phyloP scores from a whole-genome alignment of 1,140 invertebrate species.

The Zaprionus taronus region DNA sequence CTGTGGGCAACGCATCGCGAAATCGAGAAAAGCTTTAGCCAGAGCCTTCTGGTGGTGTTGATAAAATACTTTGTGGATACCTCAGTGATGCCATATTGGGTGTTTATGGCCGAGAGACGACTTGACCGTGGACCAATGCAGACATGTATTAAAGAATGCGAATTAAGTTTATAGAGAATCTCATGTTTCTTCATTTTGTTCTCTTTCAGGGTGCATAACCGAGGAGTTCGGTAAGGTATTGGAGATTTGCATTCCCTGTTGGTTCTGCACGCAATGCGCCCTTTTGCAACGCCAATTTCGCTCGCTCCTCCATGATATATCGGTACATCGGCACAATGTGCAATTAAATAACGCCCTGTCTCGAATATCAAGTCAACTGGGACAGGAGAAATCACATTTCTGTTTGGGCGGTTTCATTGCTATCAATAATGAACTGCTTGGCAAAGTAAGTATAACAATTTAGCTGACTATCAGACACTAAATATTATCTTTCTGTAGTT shows the following conservation, averaged over 20 bases:
- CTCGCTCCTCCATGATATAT: constrained; percentile 23
- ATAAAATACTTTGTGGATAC: constrained; percentile 35
- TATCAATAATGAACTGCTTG: constrained; percentile 34
- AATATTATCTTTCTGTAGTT: constrained; percentile 15
- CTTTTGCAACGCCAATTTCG: constrained; percentile 28
- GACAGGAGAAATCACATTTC: constrained; percentile 25
- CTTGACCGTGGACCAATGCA: background rate
- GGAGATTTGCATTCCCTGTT: constrained; percentile 25
- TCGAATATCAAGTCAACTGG: constrained; percentile 25
- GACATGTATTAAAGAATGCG: background rate
- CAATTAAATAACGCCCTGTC: constrained; percentile 22
- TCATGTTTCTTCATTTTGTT: background rate
- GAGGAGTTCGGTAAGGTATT: constrained; percentile 21
- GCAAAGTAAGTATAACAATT: constrained; percentile 2
- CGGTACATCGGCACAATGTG: constrained; percentile 8
- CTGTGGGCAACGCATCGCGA: constrained; percentile 30
- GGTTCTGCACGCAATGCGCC: constrained; percentile 36
- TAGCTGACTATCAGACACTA: background rate
- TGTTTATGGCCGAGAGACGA: background rate
- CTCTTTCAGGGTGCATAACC: constrained; percentile 7
- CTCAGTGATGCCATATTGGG: constrained; percentile 34
- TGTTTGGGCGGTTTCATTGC: constrained; percentile 14
- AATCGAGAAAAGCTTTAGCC: constrained; percentile 25
- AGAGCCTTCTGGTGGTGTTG: constrained; percentile 20
- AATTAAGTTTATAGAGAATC: background rate